Evolutionary conservation across 1,140 invertebrate genomes (phyloP), one percentile per base, ranked within the genome.

Genomic region (Pararge aegeria): DNA sequence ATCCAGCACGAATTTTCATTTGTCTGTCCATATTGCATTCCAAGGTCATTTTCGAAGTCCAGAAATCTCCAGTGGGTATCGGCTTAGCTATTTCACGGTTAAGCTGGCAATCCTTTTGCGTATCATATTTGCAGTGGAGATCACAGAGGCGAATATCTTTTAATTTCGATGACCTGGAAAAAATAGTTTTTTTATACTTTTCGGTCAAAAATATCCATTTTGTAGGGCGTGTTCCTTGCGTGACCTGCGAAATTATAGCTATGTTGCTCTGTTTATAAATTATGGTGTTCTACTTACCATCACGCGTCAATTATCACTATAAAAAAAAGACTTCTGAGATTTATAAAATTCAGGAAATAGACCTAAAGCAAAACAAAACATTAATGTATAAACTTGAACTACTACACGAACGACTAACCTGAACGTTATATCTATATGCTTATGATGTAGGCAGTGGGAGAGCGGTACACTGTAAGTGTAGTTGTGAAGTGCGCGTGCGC

Each of bases 131-230:
- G 56, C 83, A 86, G 7, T 73, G 65, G 0, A 74, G 61, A 21
- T 81, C 77, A 52, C 83, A 88, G 0, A 85, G 68, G 5, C 78
- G 80, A 5, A 80, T 66, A 20, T 84, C 78, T 38, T 75, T 79
- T 0, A 83, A 55, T 51, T 80, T 83, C n/a, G 63, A 34, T n/a
- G 84, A 76, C 24, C 82, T 86, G 42, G 7, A 12, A 34, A 1
- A 34, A 7, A 34, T n/a, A n/a, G n/a, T n/a, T n/a, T n/a, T n/a
- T n/a, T n/a, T n/a, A n/a, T n/a, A n/a, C n/a, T n/a, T n/a, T n/a
- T n/a, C n/a, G n/a, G n/a, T n/a, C n/a, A n/a, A n/a, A n/a, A n/a
- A n/a, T n/a, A n/a, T n/a, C n/a, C n/a, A n/a, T n/a, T n/a, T n/a
- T n/a, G n/a, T n/a, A n/a, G n/a, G n/a, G n/a, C n/a, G n/a, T n/a